These are phyloP conservation scores for Coleophora deauratella DNA, from an alignment of 2,888 invertebrate species.

Conservation along the genomic window DNA sequence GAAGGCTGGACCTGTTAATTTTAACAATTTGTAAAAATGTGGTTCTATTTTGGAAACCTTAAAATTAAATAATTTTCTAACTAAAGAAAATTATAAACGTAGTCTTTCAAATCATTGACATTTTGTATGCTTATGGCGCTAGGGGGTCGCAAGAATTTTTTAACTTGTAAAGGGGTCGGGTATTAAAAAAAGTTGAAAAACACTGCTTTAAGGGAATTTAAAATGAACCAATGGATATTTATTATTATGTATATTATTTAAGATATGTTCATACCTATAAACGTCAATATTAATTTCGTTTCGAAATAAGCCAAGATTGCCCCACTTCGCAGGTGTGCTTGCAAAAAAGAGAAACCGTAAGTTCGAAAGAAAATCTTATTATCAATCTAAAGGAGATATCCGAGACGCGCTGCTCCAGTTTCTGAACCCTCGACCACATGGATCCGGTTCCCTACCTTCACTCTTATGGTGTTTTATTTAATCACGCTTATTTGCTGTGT, in stretches of 20 bases:
- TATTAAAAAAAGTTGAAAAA: too few species aligned
- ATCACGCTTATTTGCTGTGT: slow-evolving; percentile 43
- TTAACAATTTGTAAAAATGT: too few species aligned
- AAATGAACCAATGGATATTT: too few species aligned
- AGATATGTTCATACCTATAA: slow-evolving; percentile 40
- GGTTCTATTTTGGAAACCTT: too few species aligned
- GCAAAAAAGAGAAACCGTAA: slow-evolving; percentile 67
- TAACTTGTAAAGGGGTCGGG: too few species aligned
- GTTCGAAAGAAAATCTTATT: slow-evolving; percentile 67
- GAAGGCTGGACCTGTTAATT: too few species aligned
- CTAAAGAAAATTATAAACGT: too few species aligned
- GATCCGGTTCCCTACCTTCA: slow-evolving; percentile 60
- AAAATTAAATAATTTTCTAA: too few species aligned
- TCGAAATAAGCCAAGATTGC: slow-evolving; percentile 57
- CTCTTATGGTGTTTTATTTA: slow-evolving; percentile 60
- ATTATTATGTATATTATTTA: neutral
- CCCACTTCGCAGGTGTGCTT: slow-evolving; percentile 61
- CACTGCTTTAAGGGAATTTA: too few species aligned
- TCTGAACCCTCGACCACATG: slow-evolving; percentile 62
- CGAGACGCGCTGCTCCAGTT: slow-evolving; percentile 69
- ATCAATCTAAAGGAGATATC: slow-evolving; percentile 68
- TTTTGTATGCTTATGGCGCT: too few species aligned
- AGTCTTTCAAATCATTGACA: too few species aligned
- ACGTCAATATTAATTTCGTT: slow-evolving; percentile 48
- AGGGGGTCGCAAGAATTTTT: too few species aligned